Base-by-base conservation (phyloP, 2,888 invertebrate species). In the Chrysotoxum bicinctum region DNA sequence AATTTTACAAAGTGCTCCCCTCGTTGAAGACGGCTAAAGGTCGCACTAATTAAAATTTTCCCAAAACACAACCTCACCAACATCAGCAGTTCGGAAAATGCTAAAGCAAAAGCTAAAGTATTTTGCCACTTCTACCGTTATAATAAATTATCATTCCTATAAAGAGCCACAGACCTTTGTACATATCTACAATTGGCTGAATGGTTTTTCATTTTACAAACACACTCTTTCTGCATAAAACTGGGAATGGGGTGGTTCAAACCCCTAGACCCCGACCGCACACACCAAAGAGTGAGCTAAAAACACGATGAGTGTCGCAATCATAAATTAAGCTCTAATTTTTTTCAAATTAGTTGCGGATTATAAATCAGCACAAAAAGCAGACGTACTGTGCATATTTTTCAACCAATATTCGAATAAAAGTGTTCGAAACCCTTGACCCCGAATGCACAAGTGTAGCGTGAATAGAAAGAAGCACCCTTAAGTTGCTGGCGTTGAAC, bases 271-370 rank as follows among this genome's bases (percentile, higher is more conserved):
- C n/a, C 5, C 45, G 21, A 2, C n/a, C 30, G 30, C 19, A 19
- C 19, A 21, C 19, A 32, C 56, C 19, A 21, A n/a, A 30, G 23
- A 21, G 40, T 14, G 19, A 43, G 23, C 56, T 52, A 76, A 64
- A 35, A 62, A 73, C 66, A 68, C 52, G 58, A 70, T 72, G 68
- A 77, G 87, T 88, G 77, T 87, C 87, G 87, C 88, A 88, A 89
- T 88, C 89, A 90, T 90, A 91, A 91, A 91, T 90, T 90, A 89
- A 89, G 89, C 88, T 90, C 89, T 90, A 90, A 90, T 90, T 90
- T 69, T 90, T 90, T 88, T 88, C 88, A 90, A 89, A 90, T 90
- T 91, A 89, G 90, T 90, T 88, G 90, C 89, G 90, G 90, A 89
- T 90, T 90, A 91, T 90, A 90, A 90, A 91, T 91, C 90, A 91